Evolutionary conservation across 2,888 invertebrate species (phyloP), one percentile per base, ranked within the genome.

Genomic region (Cataglyphis albicans): DNA sequence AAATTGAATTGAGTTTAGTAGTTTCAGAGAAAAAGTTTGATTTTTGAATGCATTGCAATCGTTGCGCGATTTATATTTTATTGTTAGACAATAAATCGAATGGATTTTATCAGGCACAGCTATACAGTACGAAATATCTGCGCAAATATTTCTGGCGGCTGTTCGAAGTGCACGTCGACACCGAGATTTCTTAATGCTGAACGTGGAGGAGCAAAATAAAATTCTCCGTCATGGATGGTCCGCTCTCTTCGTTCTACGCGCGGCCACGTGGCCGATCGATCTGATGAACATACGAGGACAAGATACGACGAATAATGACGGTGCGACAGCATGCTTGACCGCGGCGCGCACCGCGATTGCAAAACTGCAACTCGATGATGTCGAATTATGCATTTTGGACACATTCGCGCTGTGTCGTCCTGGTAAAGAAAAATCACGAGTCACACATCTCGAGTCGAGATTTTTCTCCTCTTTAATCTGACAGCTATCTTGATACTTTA

Each of bases 221-320:
- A 95, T 96, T 81, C 93, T 97, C n/a, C 94, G 95, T 64, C 94
- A 95, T 74, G 95, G 96, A 15, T 97, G 96, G 96, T 95, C 95
- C 0, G 95, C 96, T 64, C 94, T 96, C 61, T 96, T 97, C 86
- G 93, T 96, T 38, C 92, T 97, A 38, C 95, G 95, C 61, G 95
- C 96, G 0, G 95, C 96, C 0, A 95, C 95, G 87, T 96, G 96
- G 96, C 95, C 96, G 0, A 89, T 95, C 35, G 95, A 95, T 63
- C 93, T 95, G 0, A 93, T 94, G 18, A 89, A 88, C 21, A 85
- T 93, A 32, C 87, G 87, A 25, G 61, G 57, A n/a, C 67, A 72
- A 35, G 65, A 44, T 9, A 64, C 83, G 10, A 9, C 5, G 0
- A 65, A 1, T 18, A 64, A 44, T 52, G 38, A 67, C 68, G 44